phyloP scores from a whole-genome alignment of 2,888 invertebrate species.

The Galeopsomyia nigrocyanea region DNA sequence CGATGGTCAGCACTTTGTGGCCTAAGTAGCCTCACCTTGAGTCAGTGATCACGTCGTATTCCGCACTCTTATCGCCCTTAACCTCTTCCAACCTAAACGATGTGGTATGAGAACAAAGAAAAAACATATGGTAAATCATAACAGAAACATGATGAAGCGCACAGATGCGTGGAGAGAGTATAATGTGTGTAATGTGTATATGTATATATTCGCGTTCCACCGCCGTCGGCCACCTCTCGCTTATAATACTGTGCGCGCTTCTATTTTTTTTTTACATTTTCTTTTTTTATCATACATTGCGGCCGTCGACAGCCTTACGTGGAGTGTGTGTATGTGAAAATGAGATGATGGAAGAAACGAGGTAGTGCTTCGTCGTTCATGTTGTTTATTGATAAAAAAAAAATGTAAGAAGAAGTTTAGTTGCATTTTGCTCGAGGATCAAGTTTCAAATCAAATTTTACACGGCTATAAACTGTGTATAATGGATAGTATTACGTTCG shows the following conservation, averaged over 20 bases:
- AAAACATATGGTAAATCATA: slow-evolving; percentile 54
- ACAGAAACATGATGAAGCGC: slow-evolving; percentile 45
- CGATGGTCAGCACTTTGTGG: slow-evolving; percentile 32
- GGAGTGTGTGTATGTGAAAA: neutral
- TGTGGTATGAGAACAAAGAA: slow-evolving; percentile 58
- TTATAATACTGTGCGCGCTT: too few species aligned
- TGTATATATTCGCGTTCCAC: too few species aligned
- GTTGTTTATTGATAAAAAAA: too few species aligned
- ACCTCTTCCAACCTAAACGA: slow-evolving; percentile 65
- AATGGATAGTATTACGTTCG: too few species aligned
- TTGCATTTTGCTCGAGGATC: slow-evolving; percentile 8
- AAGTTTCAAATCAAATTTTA: neutral
- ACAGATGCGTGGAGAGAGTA: slow-evolving; percentile 11
- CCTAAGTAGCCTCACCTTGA: slow-evolving; percentile 61
- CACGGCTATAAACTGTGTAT: too few species aligned
- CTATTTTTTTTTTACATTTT: slow-evolving; percentile 3
- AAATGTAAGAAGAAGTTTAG: too few species aligned
- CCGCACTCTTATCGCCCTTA: slow-evolving; percentile 66
- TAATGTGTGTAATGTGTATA: too few species aligned
- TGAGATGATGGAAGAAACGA: neutral
- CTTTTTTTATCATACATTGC: neutral
- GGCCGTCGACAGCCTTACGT: neutral
- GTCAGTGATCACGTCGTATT: slow-evolving; percentile 67
- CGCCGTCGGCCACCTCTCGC: too few species aligned
- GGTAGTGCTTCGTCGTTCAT: neutral